A percentile compares a stretch with the other conserved stretches of the same genome.
phyloP scores from a whole-genome alignment of 2,888 invertebrate species.

The Gortyna flavago region DNA sequence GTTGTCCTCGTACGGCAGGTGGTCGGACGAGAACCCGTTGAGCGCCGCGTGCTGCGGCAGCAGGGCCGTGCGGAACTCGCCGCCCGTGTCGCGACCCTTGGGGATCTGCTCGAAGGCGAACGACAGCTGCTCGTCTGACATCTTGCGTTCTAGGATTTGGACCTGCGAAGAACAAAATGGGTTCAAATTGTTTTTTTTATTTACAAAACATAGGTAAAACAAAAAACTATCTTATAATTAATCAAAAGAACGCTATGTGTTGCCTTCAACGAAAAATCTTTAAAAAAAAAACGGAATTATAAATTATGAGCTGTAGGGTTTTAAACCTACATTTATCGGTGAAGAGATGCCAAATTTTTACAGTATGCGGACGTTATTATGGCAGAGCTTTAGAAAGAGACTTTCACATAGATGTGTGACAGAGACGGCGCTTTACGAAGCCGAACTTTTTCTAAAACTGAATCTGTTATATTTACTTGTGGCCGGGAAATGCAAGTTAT shows the following conservation, averaged over 20 bases:
- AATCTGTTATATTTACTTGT: not conserved
- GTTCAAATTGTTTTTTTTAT: not conserved
- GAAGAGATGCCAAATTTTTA: not conserved
- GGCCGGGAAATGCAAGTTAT: not conserved
- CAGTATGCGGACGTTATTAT: not conserved
- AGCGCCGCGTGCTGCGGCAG: conserved; percentile 92
- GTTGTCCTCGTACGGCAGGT: conserved; percentile 97
- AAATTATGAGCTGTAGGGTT: not conserved
- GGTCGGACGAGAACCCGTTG: conserved; percentile 91
- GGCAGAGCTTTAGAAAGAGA: not conserved
- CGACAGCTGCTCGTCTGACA: conserved; percentile 93
- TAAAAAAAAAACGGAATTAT: not conserved
- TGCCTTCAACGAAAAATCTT: not conserved
- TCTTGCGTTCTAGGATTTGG: conserved; percentile 87
- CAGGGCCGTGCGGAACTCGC: conserved; percentile 93
- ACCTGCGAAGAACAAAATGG: conserved; percentile 72
- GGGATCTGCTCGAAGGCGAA: conserved; percentile 96
- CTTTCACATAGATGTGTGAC: no score
- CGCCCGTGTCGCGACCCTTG: conserved; percentile 92
- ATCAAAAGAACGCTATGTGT: not conserved
- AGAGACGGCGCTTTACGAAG: no score
- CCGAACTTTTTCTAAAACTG: not conserved
- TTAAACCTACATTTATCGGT: not conserved
- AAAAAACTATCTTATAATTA: not conserved
- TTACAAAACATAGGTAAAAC: not conserved